Evolutionary conservation across 2,797 vertebrate genomes (phyloP), one percentile per base, ranked within the genome.

Genomic region (Lithobates sylvaticus): DNA sequence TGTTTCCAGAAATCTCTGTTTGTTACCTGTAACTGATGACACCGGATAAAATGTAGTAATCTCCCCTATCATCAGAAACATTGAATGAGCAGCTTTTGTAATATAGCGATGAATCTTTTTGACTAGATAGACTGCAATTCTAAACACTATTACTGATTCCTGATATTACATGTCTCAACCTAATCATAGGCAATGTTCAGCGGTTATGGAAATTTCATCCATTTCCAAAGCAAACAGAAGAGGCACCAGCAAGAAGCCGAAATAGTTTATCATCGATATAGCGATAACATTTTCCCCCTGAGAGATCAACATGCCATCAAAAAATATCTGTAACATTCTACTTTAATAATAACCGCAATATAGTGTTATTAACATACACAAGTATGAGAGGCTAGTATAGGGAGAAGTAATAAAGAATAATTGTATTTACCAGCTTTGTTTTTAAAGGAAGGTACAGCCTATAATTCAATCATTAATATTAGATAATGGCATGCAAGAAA

Each of bases 131-230:
- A 70, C 68, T 70, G 68, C 68, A 70, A 70, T 70, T 32, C 68
- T n/a, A 34, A 34, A 70, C 68, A 32, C 68, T 70, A 70, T 70
- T 70, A 70, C 32, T 29, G 68, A 16, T 32, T 70, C 68, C 68
- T 70, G 68, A 70, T 70, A 70, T 70, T 70, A 34, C 16, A 70
- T 70, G 34, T 70, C 32, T 70, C 68, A 70, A 34, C 68, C 68
- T 70, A 70, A 70, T 70, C 68, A 70, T 32, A 70, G 15, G 27
- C 68, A 70, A 70, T 70, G 68, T 34, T 70, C 32, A 70, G 68
- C 68, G 32, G 68, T 70, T 70, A 70, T 70, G 68, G 29, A 70
- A 70, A 70, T 70, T 70, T 70, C 68, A 70, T 15, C 29, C 29
- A 70, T 70, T 70, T 70, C 29, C 29, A 34, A 32, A 70, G 68